Evolutionary conservation across 2,888 invertebrate genomes (phyloP).

Genomic region (Drymonia ruficornis): DNA sequence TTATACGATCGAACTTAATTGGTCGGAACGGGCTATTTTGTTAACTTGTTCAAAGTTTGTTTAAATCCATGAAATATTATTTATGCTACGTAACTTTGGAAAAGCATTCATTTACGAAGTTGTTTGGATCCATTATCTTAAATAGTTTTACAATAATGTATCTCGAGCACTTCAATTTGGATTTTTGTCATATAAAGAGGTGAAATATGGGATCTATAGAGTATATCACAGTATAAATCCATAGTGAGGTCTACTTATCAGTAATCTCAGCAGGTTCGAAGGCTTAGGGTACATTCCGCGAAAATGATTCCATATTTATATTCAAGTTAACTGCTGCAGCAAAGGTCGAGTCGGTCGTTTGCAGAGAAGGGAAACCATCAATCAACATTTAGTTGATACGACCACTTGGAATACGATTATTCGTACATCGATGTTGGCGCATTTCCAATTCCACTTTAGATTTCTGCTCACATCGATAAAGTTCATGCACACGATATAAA

Average conservation of each 20-base stretch:
- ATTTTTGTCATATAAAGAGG: too few species aligned
- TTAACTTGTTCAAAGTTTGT: conserved; percentile 38
- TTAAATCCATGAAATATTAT: conserved; percentile 15
- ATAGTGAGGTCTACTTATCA: conserved; percentile 15
- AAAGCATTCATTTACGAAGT: too few species aligned
- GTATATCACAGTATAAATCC: conserved; percentile 12
- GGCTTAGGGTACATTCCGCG: conserved; percentile 30
- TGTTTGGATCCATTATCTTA: too few species aligned
- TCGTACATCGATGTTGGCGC: conserved; percentile 68
- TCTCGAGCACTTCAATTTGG: too few species aligned
- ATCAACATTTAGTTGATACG: conserved; percentile 75
- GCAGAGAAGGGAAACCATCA: conserved; percentile 69
- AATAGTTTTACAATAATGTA: too few species aligned
- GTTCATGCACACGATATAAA: conserved; percentile 36
- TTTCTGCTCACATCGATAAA: conserved; percentile 37
- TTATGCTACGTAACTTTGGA: too few species aligned
- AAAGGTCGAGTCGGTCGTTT: conserved; percentile 64
- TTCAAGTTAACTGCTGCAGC: conserved; percentile 49
- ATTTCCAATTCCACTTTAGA: conserved; percentile 64
- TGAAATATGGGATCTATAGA: neutral
- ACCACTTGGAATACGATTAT: conserved; percentile 74
- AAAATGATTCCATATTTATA: conserved; percentile 47
- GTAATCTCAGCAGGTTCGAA: conserved; percentile 25
- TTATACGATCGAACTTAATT: conserved; percentile 72
- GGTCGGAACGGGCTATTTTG: conserved; percentile 46